Conservation (phyloP, 2,797 vertebrate species). For the Xenentodon cancila region DNA sequence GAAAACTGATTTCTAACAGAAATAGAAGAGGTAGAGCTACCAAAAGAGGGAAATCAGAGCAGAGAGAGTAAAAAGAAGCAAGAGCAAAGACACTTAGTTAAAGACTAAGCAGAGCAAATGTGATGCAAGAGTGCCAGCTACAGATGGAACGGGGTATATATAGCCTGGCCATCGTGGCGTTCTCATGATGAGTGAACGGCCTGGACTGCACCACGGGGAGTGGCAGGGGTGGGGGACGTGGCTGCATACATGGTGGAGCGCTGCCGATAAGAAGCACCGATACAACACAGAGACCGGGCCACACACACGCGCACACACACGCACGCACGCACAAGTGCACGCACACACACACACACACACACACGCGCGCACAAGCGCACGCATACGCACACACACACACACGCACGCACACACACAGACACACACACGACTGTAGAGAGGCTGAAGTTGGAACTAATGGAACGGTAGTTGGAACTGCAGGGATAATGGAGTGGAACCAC, state of each 20-base stretch:
- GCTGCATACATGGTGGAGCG: slow-evolving; percentile 16
- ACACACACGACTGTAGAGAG: slow-evolving; percentile 42
- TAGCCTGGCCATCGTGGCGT: slow-evolving; percentile 54
- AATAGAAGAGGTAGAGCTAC: not conserved
- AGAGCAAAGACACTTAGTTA: slow-evolving; percentile 45
- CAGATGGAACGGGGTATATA: slow-evolving; percentile 78
- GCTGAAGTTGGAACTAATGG: slow-evolving; percentile 61
- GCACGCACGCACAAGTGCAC: too few species aligned
- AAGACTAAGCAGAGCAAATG: slow-evolving; percentile 64
- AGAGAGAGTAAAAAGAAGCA: slow-evolving; percentile 18
- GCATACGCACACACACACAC: too few species aligned
- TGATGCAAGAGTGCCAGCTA: slow-evolving; percentile 83
- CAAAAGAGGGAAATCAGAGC: slow-evolving; percentile 29
- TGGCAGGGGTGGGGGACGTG: not conserved
- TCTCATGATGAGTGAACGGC: slow-evolving; percentile 58
- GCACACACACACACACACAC: too few species aligned
- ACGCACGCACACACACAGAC: too few species aligned
- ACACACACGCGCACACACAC: too few species aligned
- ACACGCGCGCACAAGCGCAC: too few species aligned
- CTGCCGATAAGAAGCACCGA: slow-evolving; percentile 67
- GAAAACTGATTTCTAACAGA: slow-evolving; percentile 16
- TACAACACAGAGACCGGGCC: slow-evolving; percentile 68
- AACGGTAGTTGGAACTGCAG: slow-evolving; percentile 13
- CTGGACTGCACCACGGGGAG: slow-evolving; percentile 50
- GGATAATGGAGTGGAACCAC: slow-evolving; percentile 25